Evolutionary conservation across 30 jellyfish, hydroid and myxozoan genomes (phyloP).

Genomic region (Cassiopea xamachana): DNA sequence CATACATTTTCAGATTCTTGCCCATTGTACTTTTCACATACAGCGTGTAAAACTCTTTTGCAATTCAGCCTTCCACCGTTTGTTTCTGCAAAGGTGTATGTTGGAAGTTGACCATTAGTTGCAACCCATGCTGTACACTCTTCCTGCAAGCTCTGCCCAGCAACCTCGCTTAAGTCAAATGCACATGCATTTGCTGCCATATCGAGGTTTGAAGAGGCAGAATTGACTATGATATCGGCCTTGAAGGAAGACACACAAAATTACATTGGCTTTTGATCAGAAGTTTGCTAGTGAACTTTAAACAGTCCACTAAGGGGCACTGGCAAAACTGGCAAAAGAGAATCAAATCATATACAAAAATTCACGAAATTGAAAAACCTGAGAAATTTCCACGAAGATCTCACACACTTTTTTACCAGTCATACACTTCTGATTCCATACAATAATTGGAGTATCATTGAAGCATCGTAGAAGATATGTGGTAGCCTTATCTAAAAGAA

Average conservation of each 20-base stretch:
- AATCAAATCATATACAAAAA: too few species aligned
- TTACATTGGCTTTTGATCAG: too few species aligned
- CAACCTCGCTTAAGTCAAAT: constrained; percentile 39
- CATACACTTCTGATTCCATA: too few species aligned
- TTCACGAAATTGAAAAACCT: too few species aligned
- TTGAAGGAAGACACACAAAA: background rate
- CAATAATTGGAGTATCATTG: too few species aligned
- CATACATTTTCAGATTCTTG: constrained; percentile 24
- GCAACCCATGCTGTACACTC: constrained; percentile 17
- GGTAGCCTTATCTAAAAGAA: too few species aligned
- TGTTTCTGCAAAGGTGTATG: constrained; percentile 29
- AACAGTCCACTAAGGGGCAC: too few species aligned
- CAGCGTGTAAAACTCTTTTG: constrained; percentile 45
- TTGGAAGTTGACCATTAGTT: constrained; percentile 10
- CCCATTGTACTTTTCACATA: constrained; percentile 45
- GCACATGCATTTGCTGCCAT: constrained; percentile 63
- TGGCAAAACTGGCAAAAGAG: too few species aligned
- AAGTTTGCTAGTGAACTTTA: too few species aligned
- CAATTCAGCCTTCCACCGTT: constrained; percentile 34
- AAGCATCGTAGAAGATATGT: too few species aligned
- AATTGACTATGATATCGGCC: constrained; percentile 60
- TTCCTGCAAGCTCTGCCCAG: constrained; percentile 35
- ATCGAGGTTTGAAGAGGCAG: constrained; percentile 42
- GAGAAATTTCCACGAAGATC: too few species aligned
- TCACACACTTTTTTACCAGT: too few species aligned